Evolutionary conservation across 2,888 invertebrate genomes (phyloP), one percentile per base, ranked within the genome.

Genomic region (Hoplodrina blanda): DNA sequence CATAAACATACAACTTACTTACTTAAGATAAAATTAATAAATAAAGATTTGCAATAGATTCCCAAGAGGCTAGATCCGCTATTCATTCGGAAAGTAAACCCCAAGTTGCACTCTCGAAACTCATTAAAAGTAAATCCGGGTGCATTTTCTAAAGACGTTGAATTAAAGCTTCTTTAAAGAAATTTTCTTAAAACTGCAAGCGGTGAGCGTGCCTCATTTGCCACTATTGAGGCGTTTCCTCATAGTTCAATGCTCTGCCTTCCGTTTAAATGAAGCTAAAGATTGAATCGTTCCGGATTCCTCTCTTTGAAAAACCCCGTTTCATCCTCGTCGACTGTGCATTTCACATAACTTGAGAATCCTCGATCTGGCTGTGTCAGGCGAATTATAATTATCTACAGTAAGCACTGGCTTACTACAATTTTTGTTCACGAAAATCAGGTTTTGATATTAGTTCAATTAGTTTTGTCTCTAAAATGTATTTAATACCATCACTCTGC

Each of bases 51-150:
- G 82, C 86, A 81, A 85, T 86, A 81, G 84, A 82, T 85, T 78
- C 74, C 83, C 78, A 72, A 79, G 84, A 82, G 84, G 85, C 87
- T 83, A 89, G 90, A 89, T 91, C 83, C 86, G 84, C 90, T 87
- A 92, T 94, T 94, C 90, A 93, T 93, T 92, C 90, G 91, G 90
- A 92, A 92, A 93, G 93, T 92, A 94, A 94, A 92, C 91, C 93
- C 89, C 91, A 91, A 94, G 91, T 93, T 92, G 92, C 90, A 91
- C 92, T 91, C 91, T 92, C 90, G 90, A 92, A 95, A 95, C 94
- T 96, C 95, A 95, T 96, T 96, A 95, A 95, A 95, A 95, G 93
- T 94, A 94, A 95, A 95, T 95, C 94, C 92, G 89, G 91, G 86
- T 91, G 95, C 93, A 93, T 93, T 95, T 95, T 95, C 93, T 91